Base-by-base conservation (phyloP, 2,113 vertebrate genomes). In the Arothron firmamentum region DNA sequence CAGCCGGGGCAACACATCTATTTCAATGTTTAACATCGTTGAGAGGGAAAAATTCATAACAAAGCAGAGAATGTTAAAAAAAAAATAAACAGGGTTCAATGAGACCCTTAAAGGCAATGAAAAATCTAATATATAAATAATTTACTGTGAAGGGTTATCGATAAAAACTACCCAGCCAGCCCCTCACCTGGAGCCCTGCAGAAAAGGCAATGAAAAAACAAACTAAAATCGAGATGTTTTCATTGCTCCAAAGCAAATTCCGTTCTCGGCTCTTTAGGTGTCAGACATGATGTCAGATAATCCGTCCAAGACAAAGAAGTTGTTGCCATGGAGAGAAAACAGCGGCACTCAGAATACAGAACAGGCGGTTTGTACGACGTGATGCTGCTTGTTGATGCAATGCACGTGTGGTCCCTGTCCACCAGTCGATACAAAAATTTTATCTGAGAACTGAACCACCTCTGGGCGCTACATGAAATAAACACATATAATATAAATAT, bases 111-210 rank as follows among this genome's bases (percentile, higher is more conserved):
- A 25, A 69, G 54, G 59, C 43, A 61, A 59, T 65, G 42, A 38
- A 12, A 38, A 38, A 38, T 38, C 34, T 10, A 12, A 38, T 38
- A 38, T 38, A 38, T 38, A 12, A 83, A 77, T 69, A 73, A 73
- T 78, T 21, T 41, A 69, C 67, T 54, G 18, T 18, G 38, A 82
- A 57, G 81, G 81, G 65, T 76, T 77, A 73, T 77, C 77, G 67
- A 74, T 75, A 25, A 73, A 72, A 75, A 75, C 2, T 23, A 53
- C 47, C 72, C 41, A 25, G 46, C 13, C 45, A 21, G 42, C 28
- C 1, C 16, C 4, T 15, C 10, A 1, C n/a, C 49, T 61, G 46
- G 76, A 76, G 42, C 72, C 80, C 52, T 34, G n/a, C 21, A 70
- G 50, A 20, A 18, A 16, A 78, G 56, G 62, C 48, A 25, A 41